phyloP scores from a whole-genome alignment of 2,113 vertebrate genomes.

The Aptenodytes patagonicus region DNA sequence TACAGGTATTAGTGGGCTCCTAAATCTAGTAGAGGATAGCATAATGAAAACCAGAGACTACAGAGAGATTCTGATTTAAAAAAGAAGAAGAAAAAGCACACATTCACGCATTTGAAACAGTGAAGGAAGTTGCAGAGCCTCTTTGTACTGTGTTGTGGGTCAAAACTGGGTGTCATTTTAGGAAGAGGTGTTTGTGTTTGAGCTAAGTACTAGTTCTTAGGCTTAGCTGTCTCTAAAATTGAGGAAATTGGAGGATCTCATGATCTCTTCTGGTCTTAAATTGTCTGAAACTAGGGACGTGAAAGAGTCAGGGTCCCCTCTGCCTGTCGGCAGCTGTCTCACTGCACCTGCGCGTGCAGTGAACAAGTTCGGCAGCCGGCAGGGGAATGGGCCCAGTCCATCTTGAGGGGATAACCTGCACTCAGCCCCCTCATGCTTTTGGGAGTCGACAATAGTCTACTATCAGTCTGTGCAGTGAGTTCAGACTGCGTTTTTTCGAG shows the following conservation, averaged over 20 bases:
- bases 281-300: background rate
- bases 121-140: background rate
- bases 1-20: background rate
- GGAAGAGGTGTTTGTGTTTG: background rate
- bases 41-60: background rate
- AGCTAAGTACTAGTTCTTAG: background rate
- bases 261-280: background rate
- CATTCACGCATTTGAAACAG: background rate
- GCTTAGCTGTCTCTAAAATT: background rate
- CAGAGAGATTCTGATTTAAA: background rate
- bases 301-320: background rate
- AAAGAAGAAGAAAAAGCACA: background rate
- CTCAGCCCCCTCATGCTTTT: background rate
- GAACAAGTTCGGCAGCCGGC: background rate
- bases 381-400: accelerated
- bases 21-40: background rate
- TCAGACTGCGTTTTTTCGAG: background rate
- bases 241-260: background rate
- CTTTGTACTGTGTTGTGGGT: background rate
- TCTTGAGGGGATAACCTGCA: background rate
- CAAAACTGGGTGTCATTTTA: background rate
- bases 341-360: background rate
- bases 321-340: background rate
- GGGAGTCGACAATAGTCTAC: background rate
- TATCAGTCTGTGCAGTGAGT: background rate